Evolutionary conservation across 2,113 vertebrate genomes (phyloP).

Genomic region (Sarotherodon lohbergeri): DNA sequence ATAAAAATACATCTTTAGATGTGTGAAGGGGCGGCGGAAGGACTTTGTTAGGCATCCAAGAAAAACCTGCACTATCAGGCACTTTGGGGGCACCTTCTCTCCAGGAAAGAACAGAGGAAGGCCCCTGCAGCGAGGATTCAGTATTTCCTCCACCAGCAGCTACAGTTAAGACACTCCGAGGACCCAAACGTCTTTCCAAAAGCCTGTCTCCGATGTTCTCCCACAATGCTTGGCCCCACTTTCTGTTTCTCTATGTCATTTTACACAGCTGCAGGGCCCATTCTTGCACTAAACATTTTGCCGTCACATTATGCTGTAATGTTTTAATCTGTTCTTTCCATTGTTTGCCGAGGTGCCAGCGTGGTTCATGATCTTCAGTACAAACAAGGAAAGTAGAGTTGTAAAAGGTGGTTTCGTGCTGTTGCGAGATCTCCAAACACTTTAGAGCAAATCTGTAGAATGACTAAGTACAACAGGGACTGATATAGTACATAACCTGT

Average conservation of each 20-base stretch:
- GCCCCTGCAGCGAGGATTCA: constrained; percentile 50
- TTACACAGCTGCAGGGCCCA: constrained; percentile 7
- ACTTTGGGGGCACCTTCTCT: constrained; percentile 42
- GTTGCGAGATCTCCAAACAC: constrained; percentile 21
- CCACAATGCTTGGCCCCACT: neutral
- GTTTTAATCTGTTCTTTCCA: constrained; percentile 41
- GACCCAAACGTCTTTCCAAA: constrained; percentile 5
- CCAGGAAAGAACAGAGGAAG: constrained; percentile 55
- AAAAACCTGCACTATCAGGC: constrained; percentile 61
- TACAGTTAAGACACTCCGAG: constrained; percentile 10
- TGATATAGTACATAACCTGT: constrained; percentile 33
- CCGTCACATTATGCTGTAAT: constrained; percentile 1
- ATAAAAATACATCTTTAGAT: constrained; percentile 67
- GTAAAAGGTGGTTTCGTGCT: constrained; percentile 21
- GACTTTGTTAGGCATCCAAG: constrained; percentile 65
- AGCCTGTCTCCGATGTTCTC: neutral
- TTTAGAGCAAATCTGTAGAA: constrained; percentile 23
- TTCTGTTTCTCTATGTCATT: constrained; percentile 2
- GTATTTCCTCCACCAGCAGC: constrained; percentile 53
- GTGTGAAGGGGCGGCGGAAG: constrained; percentile 18
- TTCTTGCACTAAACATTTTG: constrained; percentile 4
- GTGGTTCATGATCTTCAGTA: constrained; percentile 10
- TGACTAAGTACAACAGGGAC: constrained; percentile 39
- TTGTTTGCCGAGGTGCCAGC: constrained; percentile 25
- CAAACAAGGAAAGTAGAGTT: constrained; percentile 13